phyloP scores from a whole-genome alignment of 2,888 invertebrate species.

The Octonoba sinensis region DNA sequence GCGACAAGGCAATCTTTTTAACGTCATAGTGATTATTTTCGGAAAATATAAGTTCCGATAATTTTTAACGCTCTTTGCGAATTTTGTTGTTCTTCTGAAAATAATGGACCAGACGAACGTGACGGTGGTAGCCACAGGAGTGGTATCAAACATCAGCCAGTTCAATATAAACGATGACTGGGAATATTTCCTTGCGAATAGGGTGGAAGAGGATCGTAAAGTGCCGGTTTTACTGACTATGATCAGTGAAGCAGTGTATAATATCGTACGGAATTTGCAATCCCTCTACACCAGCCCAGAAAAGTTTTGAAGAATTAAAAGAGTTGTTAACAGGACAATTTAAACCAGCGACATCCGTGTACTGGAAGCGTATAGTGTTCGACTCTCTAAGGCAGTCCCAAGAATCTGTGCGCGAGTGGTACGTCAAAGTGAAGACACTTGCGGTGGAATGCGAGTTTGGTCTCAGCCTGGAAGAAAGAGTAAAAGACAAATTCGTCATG shows the following conservation, averaged over 20 bases:
- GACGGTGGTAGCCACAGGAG: too few relatives aligned
- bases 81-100: too few relatives aligned
- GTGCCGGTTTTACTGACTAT: too few relatives aligned
- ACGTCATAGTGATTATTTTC: too few relatives aligned
- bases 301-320: neutral
- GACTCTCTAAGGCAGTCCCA: neutral
- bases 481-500: neutral
- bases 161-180: too few relatives aligned
- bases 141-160: too few relatives aligned
- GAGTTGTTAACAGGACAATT: too few relatives aligned
- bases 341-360: neutral
- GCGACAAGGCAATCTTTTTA: too few relatives aligned
- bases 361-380: neutral
- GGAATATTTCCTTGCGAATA: neutral
- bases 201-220: neutral
- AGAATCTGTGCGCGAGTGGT: neutral
- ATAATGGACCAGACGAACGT: too few relatives aligned
- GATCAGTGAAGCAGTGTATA: neutral
- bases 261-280: neutral
- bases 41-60: too few relatives aligned
- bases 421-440: neutral
- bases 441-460: neutral
- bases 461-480: neutral
- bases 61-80: too few relatives aligned
- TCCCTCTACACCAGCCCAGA: neutral